Percentiles rank a stretch among this genome's conserved stretches.
Conservation (phyloP, 2,113 vertebrate species). For the Alexandromys fortis region DNA sequence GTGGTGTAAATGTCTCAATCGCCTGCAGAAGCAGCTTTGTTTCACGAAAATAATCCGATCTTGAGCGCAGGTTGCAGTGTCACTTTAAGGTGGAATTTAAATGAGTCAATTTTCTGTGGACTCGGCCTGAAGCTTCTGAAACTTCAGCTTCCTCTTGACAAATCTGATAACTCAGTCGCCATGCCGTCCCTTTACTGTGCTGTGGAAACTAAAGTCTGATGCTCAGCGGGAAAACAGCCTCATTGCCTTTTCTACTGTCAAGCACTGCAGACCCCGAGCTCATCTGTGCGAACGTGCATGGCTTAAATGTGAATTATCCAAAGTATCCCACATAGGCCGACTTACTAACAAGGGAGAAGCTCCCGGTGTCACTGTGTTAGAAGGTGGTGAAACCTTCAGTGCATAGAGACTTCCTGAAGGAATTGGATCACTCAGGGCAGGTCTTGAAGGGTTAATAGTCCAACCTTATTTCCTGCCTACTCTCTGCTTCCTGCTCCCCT, state of each 20-base stretch:
- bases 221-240: background rate
- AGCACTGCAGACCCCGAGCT: background rate
- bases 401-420: background rate
- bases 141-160: background rate
- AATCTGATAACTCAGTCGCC: background rate
- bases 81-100: background rate
- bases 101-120: background rate
- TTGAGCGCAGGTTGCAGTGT: background rate
- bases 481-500: background rate
- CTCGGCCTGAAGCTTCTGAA: background rate
- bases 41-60: conserved; percentile 5
- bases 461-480: too few species aligned
- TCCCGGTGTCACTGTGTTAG: background rate
- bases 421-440: background rate
- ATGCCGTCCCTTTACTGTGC: too few species aligned
- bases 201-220: background rate
- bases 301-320: background rate
- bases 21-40: background rate
- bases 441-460: background rate
- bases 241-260: too few species aligned
- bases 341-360: background rate
- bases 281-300: background rate
- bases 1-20: background rate
- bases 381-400: background rate
- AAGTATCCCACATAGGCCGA: background rate